Percentiles rank a stretch among this genome's conserved stretches.
phyloP scores from a whole-genome alignment of 2,113 vertebrate genomes.

The Phoxinus phoxinus region DNA sequence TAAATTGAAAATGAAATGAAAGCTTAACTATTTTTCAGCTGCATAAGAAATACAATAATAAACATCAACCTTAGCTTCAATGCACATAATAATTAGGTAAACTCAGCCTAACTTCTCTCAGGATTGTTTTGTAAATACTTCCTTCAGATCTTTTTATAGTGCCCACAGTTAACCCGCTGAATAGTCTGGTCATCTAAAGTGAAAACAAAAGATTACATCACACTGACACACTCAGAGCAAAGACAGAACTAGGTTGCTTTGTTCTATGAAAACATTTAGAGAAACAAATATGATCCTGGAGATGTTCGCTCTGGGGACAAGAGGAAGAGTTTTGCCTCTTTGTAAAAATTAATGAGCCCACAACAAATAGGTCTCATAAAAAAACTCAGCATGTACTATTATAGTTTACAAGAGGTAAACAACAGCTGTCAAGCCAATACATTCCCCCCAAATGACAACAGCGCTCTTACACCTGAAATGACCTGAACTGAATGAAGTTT shows the following conservation, averaged over 20 bases:
- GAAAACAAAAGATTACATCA: slow-evolving; percentile 16
- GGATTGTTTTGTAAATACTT: background rate
- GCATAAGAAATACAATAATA: background rate
- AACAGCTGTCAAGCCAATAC: slow-evolving; percentile 18
- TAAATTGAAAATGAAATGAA: background rate
- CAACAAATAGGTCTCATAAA: background rate
- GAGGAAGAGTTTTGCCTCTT: slow-evolving; percentile 1
- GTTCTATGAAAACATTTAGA: slow-evolving; percentile 25
- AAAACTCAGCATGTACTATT: slow-evolving; percentile 8
- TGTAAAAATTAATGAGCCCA: slow-evolving; percentile 13
- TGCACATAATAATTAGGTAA: background rate
- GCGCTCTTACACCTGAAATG: background rate
- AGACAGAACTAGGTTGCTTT: slow-evolving; percentile 6
- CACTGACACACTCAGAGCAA: background rate
- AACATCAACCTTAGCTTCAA: background rate
- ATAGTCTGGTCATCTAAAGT: background rate
- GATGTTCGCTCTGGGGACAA: slow-evolving; percentile 11
- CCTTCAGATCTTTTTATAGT: slow-evolving; percentile 28
- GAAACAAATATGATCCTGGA: slow-evolving; percentile 23
- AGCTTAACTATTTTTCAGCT: background rate
- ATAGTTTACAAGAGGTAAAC: background rate
- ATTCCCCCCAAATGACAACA: background rate
- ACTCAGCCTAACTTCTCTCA: background rate
- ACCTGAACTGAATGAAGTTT: slow-evolving; percentile 12
- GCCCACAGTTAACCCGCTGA: background rate